Base-by-base conservation (phyloP, 2,113 vertebrate genomes). In the Caloenas nicobarica region DNA sequence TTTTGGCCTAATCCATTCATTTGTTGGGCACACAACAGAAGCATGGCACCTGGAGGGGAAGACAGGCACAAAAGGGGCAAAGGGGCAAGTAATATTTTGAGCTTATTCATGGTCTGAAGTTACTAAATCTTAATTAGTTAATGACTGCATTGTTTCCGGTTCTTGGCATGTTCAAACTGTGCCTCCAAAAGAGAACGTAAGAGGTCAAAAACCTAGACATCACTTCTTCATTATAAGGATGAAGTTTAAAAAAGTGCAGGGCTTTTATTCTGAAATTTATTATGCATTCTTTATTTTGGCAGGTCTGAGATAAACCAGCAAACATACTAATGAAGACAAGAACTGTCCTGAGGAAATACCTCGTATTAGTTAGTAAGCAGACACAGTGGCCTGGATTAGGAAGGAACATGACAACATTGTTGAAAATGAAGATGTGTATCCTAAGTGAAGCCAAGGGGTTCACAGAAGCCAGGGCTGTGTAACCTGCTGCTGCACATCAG, bases 291-390 rank as follows among this genome's bases (percentile, higher is more conserved):
- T 91, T 84, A 69, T 91, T 97, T 95, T 93, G 92, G 81, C 88
- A 96, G 82, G 61, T 96, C 90, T 98, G 94, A 98, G 97, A 98
- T 96, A 97, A 98, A 94, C 54, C 88, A 96, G 92, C 91, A 91
- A 96, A 91, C 87, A 95, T 92, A 94, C 96, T 96, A 97, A 94
- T 94, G 93, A 97, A 97, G 81, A 95, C 93, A 95, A 78, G 70
- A 88, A 96, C 92, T 94, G 90, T 94, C 89, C 87, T 89, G 38
- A 97, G 96, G 94, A 97, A 96, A 97, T 96, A 77, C 93, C 36
- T 90, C 76, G 89, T 86, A 91, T 97, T 97, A 95, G 94, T 94
- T 96, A 97, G 96, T 95, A 97, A 97, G 85, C 62, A 97, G 76
- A 96, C 58, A 81, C 71, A 97, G 89, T 92, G 82, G 93, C 85